Base-by-base conservation (phyloP, 2,888 invertebrate genomes). In the Coenonympha arcania region DNA sequence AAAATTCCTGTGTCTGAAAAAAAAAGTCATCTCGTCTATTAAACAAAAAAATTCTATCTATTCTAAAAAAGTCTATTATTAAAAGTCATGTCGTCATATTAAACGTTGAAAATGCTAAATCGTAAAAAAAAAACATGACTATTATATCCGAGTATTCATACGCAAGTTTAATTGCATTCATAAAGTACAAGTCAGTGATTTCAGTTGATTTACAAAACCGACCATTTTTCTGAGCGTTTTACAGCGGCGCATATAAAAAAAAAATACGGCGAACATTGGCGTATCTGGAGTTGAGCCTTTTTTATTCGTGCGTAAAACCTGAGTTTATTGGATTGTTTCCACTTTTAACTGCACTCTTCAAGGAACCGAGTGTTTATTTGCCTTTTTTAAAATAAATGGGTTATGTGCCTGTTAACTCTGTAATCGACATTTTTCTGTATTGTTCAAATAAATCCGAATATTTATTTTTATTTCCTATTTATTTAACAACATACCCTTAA, bases 361-460 rank as follows among this genome's bases (percentile, higher is more conserved):
- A 43, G 43, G 18, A 44, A 26, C 18, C 24, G 34, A 24, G 16
- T 26, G 11, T 44, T 44, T 44, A 34, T 49, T 49, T 36, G 31
- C 13, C 13, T 31, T 43, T 49, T 37, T 33, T 8, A 13, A 36
- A 48, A 34, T 36, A 49, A 43, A 43, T 49, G 19, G 31, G 43
- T 43, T 31, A 33, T 33, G 43, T 20, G 31, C 31, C 42, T 31
- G 9, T 39, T 39, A 30, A 30, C 11, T 19, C 5, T 28, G 19
- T 19, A 20, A 20, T 11, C 19, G 19, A 20, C 6, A 36, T 36
- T 36, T 36, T 11, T 2, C 11, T 11, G 19, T 20, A 3, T 18
- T 30, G 11, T 30, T 30, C 5, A 13, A 30, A 8, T 8, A n/a
- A 36, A 19, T 6, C 19, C 34, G 2, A 19, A 1, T 19, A 5